phyloP scores from a whole-genome alignment of 2,888 invertebrate species.

The Mellilla xanthometata region DNA sequence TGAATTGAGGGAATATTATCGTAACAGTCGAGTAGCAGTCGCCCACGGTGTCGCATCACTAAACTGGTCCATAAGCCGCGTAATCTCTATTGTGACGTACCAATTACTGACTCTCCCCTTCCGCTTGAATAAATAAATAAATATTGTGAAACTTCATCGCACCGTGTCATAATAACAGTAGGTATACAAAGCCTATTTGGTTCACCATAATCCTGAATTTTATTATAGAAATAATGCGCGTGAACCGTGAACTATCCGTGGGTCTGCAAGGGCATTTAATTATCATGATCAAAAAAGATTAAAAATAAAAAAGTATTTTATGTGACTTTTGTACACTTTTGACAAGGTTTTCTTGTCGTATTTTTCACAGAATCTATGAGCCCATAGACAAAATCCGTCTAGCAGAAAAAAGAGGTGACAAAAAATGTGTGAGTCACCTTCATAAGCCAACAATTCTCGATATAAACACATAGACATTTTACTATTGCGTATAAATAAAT shows the following conservation, averaged over 20 bases:
- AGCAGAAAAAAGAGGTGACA: too few relatives aligned
- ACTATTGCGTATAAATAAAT: conserved; percentile 30
- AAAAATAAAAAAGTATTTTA: too few relatives aligned
- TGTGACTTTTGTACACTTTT: too few relatives aligned
- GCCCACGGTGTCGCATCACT: conserved; percentile 75
- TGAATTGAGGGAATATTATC: conserved; percentile 70
- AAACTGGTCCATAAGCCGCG: conserved; percentile 70
- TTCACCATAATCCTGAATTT: conserved; percentile 31
- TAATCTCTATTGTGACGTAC: conserved; percentile 78
- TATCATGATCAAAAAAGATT: too few relatives aligned
- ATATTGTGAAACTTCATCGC: conserved; percentile 61
- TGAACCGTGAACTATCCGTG: too few relatives aligned
- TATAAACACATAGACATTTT: conserved; percentile 19
- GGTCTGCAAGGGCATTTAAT: too few relatives aligned
- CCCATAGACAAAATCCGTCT: too few relatives aligned
- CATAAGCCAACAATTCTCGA: too few relatives aligned
- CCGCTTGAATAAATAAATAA: conserved; percentile 77
- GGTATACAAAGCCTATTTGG: too few relatives aligned
- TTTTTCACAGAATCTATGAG: too few relatives aligned
- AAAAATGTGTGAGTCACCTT: too few relatives aligned
- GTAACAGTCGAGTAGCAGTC: conserved; percentile 73
- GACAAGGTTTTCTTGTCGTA: too few relatives aligned
- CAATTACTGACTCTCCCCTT: conserved; percentile 81
- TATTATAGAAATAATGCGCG: conserved; percentile 18
- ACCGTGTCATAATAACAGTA: conserved; percentile 41